These are phyloP conservation scores for Aplocera efformata DNA, from an alignment of 2,888 invertebrate genomes.

Conservation along the genomic window DNA sequence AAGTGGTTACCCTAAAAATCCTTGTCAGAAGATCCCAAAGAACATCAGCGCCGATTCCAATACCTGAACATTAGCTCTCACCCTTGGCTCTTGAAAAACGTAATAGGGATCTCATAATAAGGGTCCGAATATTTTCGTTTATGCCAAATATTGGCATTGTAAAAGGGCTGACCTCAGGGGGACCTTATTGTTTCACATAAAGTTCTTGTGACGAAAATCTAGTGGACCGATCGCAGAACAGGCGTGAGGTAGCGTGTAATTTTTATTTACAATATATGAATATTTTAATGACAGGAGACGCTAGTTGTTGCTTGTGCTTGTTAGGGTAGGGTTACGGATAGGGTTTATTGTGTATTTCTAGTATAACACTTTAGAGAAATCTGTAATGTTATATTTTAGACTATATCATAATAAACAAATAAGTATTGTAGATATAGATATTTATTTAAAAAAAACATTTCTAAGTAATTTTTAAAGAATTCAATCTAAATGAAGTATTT, in stretches of 20 bases:
- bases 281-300: too few species aligned
- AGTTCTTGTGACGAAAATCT: constrained; percentile 48
- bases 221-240: constrained; percentile 10
- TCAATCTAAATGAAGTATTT: too few species aligned
- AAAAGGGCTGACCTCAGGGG: constrained; percentile 47
- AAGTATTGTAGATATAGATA: too few species aligned
- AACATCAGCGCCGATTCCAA: constrained; percentile 4
- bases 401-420: too few species aligned
- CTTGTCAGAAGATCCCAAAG: constrained; percentile 2
- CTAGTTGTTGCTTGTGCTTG: too few species aligned
- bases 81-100: constrained; percentile 13
- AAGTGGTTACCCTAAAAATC: neutral
- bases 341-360: too few species aligned
- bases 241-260: neutral
- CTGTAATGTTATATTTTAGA: too few species aligned
- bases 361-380: too few species aligned
- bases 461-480: too few species aligned
- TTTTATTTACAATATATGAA: too few species aligned
- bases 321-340: too few species aligned
- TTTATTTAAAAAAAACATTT: too few species aligned
- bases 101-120: constrained; percentile 24
- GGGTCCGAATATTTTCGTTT: constrained; percentile 36
- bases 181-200: constrained; percentile 52
- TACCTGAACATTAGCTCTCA: constrained; percentile 3
- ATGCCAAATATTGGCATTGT: constrained; percentile 46